Conservation (phyloP, 2,797 vertebrate genomes). For the Sarcoramphus papa region DNA sequence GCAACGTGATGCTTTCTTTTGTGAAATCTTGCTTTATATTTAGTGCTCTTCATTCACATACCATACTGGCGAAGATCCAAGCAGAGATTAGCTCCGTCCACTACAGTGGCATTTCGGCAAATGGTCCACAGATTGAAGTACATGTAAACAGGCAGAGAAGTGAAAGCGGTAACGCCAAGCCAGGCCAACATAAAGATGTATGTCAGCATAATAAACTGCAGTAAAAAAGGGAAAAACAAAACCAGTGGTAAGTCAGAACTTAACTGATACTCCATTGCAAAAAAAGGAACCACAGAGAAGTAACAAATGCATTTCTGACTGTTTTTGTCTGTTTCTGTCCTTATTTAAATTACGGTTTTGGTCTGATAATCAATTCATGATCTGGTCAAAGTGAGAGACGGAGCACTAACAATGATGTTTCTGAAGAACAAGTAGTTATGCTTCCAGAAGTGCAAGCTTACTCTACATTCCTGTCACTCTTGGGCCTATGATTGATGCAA, state of each 20-base stretch:
- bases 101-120: slow-evolving; percentile 88
- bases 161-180: slow-evolving; percentile 96
- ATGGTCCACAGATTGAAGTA: slow-evolving; percentile 99
- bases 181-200: slow-evolving; percentile 99
- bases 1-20: background rate
- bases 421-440: background rate
- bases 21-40: background rate
- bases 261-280: background rate
- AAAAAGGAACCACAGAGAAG: background rate
- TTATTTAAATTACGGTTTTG: background rate
- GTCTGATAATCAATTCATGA: background rate
- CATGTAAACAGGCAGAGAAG: slow-evolving; percentile 95
- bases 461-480: background rate
- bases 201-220: slow-evolving; percentile 98
- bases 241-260: background rate
- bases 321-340: background rate
- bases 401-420: background rate
- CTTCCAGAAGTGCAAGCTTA: background rate
- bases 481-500: background rate
- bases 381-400: background rate
- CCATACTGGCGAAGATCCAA: slow-evolving; percentile 96
- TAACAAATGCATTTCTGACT: background rate
- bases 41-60: slow-evolving; percentile 60
- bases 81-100: slow-evolving; percentile 87
- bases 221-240: background rate